Evolutionary conservation across 2,113 vertebrate species (phyloP).

Genomic region (Cryptotis parvus): DNA sequence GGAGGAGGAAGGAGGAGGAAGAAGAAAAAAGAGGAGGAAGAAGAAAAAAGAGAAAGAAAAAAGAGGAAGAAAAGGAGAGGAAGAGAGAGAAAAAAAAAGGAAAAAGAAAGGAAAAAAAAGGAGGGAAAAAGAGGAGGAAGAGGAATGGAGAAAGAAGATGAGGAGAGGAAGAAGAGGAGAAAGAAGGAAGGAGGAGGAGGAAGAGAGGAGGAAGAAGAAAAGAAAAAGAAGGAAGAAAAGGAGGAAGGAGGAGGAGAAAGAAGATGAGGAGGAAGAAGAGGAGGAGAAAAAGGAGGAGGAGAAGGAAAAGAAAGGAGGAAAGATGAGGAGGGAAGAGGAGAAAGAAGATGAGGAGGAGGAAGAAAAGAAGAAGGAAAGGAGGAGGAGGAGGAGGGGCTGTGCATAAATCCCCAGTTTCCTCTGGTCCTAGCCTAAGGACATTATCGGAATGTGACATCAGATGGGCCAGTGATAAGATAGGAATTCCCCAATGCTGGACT

Average conservation of each 20-base stretch:
- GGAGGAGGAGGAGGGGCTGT: not conserved
- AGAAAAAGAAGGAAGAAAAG: no score
- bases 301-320: not conserved
- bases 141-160: not conserved
- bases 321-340: not conserved
- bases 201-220: no score
- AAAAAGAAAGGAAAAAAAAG: not conserved
- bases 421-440: not conserved
- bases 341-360: not conserved
- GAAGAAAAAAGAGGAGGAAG: no score
- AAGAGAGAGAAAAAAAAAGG: not conserved
- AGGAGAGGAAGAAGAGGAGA: not conserved
- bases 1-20: no score
- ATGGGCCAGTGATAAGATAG: constrained; percentile 30
- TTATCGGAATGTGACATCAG: not conserved
- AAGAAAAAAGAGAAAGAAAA: not conserved
- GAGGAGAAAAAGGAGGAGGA: no score
- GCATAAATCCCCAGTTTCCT: not conserved
- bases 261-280: no score
- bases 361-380: not conserved
- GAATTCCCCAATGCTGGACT: accelerated
- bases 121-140: not conserved
- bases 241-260: no score
- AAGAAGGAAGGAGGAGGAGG: no score
- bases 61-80: not conserved